A percentile compares a stretch with the other conserved stretches of the same genome.
Evolutionary conservation across 2,113 vertebrate genomes (phyloP).

Genomic region (Cryptoleucopteryx plumbea): DNA sequence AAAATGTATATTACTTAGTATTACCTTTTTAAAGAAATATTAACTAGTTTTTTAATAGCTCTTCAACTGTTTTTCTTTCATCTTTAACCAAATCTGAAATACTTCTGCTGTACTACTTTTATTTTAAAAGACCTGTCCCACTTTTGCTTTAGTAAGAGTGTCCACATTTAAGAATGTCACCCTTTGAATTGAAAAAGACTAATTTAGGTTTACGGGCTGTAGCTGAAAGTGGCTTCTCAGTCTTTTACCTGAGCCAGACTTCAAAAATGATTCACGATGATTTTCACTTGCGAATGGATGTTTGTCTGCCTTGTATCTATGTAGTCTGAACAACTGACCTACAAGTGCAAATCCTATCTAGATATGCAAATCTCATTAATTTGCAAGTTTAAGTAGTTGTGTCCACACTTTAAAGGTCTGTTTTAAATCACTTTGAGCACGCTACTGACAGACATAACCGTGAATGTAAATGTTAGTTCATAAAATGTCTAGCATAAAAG

Average conservation of each 20-base stretch:
- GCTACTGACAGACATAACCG: not conserved
- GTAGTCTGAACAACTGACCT: not conserved
- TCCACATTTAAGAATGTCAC: not conserved
- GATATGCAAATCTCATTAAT: not conserved
- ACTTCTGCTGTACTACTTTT: not conserved
- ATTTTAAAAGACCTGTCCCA: not conserved
- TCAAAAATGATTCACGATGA: not conserved
- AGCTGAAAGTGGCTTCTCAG: not conserved
- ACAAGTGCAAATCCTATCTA: not conserved
- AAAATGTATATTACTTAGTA: not conserved
- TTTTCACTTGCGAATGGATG: not conserved
- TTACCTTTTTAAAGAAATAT: slow-evolving; percentile 25
- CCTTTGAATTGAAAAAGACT: not conserved
- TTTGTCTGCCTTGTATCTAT: not conserved
- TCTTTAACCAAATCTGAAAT: slow-evolving; percentile 8
- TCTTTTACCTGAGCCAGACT: not conserved
- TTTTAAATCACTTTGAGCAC: not conserved
- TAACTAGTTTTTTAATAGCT: slow-evolving; percentile 30
- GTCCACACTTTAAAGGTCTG: not conserved
- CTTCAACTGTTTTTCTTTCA: slow-evolving; percentile 19
- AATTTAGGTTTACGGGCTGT: not conserved
- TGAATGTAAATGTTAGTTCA: not conserved
- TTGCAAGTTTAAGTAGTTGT: not conserved
- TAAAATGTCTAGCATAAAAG: not conserved
- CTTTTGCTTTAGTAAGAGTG: not conserved